Conservation (phyloP, 2,113 vertebrate genomes). For the Lophura nycthemera region DNA sequence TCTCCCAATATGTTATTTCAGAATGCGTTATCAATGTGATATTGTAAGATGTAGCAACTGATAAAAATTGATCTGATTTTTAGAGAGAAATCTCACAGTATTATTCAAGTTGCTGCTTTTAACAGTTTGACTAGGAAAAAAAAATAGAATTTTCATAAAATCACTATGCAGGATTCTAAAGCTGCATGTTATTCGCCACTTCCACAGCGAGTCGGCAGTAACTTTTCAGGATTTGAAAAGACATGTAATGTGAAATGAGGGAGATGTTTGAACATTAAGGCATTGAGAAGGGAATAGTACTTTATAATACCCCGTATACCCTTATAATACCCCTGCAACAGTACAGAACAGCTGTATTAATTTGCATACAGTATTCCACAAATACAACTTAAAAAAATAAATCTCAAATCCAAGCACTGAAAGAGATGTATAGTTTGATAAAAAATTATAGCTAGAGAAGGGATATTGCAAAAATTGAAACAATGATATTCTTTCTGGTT, state of each 20-base stretch:
- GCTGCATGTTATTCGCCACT: background rate
- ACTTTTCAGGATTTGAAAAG: background rate
- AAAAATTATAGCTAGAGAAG: conserved; percentile 28
- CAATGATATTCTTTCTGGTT: conserved; percentile 1
- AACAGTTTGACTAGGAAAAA: background rate
- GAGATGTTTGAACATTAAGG: background rate
- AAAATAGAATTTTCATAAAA: background rate
- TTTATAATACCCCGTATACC: background rate
- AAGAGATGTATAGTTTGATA: conserved; percentile 31
- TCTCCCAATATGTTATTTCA: background rate
- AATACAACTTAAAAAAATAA: background rate
- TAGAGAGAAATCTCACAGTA: background rate
- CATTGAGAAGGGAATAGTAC: background rate
- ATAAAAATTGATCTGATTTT: background rate
- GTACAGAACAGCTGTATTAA: background rate
- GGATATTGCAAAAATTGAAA: background rate
- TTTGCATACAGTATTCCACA: background rate
- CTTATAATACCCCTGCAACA: background rate
- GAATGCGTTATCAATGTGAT: background rate
- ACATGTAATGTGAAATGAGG: background rate
- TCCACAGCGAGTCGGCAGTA: background rate
- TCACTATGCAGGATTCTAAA: background rate
- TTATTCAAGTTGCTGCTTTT: background rate
- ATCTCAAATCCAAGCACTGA: conserved; percentile 1
- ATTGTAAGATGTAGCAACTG: background rate